Base-by-base conservation (phyloP, 2,797 vertebrate species). In the Brachyrhaphis roseni region DNA sequence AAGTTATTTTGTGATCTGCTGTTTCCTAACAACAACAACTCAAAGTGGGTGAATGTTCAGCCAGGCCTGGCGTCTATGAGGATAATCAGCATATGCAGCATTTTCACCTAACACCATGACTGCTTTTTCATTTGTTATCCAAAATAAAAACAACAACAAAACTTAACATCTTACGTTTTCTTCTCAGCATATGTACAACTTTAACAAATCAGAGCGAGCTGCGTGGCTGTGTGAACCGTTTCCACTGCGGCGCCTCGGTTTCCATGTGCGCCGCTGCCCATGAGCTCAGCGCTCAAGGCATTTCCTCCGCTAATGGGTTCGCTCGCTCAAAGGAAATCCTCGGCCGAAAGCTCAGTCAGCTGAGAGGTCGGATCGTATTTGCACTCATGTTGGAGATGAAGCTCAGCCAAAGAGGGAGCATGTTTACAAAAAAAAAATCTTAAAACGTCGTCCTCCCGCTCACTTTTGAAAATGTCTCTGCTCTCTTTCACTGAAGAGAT, bases 241-340 rank as follows among this genome's bases (percentile, higher is more conserved):
- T 26, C 41, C 64, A 68, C 18, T 20, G 39, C 8, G 64, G 62
- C 80, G 76, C 84, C 78, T 68, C 4, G n/a, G 66, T 87, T 87
- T 89, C 82, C 70, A 93, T 92, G 89, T 84, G 66, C 1, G 23
- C 8, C 64, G 93, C 93, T 75, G 88, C 62, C 84, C 77, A 93
- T 91, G 90, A 90, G 89, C 76, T 89, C 90, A 79, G 76, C 3
- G 46, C 53, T 74, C 83, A 26, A 64, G 64, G 90, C 85, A 81
- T 90, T 88, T 92, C 91, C 90, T 81, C 66, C 4, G 28, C 74
- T 74, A 88, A 23, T 55, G 49, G 49, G 16, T 20, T 51, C 49
- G 20, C 20, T 23, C 7, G 20, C 85, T 87, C 57, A 86, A 53
- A 82, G 79, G 3, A 88, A 74, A 84, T 62, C 47, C 79, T 49